Evolutionary conservation across 2,113 vertebrate species (phyloP).

Genomic region (Lepus timidus): DNA sequence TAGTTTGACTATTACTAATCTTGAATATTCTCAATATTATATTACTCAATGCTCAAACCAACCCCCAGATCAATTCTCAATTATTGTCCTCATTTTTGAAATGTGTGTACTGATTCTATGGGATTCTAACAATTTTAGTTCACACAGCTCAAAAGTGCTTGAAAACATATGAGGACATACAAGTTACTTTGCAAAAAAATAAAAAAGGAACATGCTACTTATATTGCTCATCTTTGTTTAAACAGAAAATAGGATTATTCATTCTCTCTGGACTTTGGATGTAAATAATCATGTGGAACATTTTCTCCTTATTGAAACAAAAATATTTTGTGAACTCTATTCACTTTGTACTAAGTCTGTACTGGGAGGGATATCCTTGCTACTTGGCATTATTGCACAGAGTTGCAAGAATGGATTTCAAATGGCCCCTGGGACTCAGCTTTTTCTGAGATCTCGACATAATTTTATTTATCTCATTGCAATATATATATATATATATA

Average conservation of each 20-base stretch:
- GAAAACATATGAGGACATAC: slow-evolving; percentile 29
- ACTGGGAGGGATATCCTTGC: background rate
- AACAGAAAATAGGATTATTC: background rate
- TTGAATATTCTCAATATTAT: background rate
- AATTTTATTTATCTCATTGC: background rate
- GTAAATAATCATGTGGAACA: slow-evolving; percentile 37
- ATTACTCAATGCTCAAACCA: background rate
- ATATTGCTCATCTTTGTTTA: slow-evolving; percentile 13
- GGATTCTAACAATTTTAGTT: background rate
- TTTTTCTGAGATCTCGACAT: background rate
- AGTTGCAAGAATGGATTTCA: background rate
- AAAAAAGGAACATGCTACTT: slow-evolving; percentile 20
- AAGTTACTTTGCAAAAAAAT: slow-evolving; percentile 49
- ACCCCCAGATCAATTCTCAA: background rate
- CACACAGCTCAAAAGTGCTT: slow-evolving; percentile 2
- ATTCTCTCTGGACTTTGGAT: slow-evolving; percentile 16
- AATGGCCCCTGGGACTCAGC: background rate
- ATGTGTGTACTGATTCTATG: background rate
- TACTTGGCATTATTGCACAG: background rate
- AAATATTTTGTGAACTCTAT: background rate
- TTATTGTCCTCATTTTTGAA: background rate
- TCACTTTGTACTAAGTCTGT: background rate
- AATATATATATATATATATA: no score
- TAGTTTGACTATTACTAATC: background rate
- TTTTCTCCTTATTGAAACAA: slow-evolving; percentile 38